Percentiles rank a stretch among this genome's conserved stretches.
phyloP scores from a whole-genome alignment of 2,113 vertebrate species.

The Dascyllus trimaculatus region DNA sequence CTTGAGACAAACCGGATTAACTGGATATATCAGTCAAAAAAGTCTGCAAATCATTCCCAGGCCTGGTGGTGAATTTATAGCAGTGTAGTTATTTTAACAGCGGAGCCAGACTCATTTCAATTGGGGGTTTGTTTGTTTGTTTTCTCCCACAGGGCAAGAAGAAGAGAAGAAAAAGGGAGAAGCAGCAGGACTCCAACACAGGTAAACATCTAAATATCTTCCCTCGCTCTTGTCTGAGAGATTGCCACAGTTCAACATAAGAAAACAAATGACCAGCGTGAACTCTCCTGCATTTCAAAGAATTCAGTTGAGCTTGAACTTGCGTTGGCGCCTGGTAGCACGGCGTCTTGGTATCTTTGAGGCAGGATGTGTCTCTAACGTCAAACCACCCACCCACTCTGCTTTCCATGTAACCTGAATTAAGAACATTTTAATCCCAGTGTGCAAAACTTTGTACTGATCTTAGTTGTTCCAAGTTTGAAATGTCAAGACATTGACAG shows the following conservation, averaged over 20 bases:
- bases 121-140: conserved; percentile 19
- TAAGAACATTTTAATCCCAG: conserved; percentile 29
- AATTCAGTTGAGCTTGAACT: conserved; percentile 17
- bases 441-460: conserved; percentile 11
- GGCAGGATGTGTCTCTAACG: conserved; percentile 70
- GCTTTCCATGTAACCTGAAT: conserved; percentile 64
- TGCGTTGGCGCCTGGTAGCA: conserved; percentile 54
- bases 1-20: conserved; percentile 10
- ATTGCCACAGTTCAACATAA: background rate
- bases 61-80: background rate
- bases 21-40: conserved; percentile 5
- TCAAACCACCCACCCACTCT: conserved; percentile 70
- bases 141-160: conserved; percentile 91
- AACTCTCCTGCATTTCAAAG: background rate
- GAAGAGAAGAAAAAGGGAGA: conserved; percentile 97
- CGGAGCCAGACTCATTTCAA: conserved; percentile 36
- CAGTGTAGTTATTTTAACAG: background rate
- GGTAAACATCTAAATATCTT: conserved; percentile 82
- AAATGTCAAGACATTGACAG: conserved; percentile 11
- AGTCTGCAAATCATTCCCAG: conserved; percentile 6
- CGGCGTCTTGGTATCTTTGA: conserved; percentile 3
- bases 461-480: background rate
- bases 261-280: background rate
- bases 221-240: background rate
- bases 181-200: conserved; percentile 95